Base-by-base conservation (phyloP, 2,888 invertebrate species). In the Pachydiplax longipennis region DNA sequence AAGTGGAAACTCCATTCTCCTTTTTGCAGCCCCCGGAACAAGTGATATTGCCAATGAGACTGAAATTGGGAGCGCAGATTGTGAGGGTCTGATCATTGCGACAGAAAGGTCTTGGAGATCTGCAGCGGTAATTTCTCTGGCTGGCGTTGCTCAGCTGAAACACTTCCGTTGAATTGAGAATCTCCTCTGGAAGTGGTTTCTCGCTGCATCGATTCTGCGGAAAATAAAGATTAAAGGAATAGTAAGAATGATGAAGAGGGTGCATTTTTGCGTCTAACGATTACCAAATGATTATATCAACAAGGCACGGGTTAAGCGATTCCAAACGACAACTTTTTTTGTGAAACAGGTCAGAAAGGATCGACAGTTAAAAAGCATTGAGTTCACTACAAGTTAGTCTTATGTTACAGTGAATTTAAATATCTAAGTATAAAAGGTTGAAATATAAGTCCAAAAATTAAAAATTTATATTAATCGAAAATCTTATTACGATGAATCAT, bases 51-150 rank as follows among this genome's bases (percentile, higher is more conserved):
- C 91, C 91, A 40, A 91, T 90, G 25, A 83, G 83, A n/a, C 48
- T 53, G 37, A 81, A 48, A 35, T 65, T 91, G 31, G 91, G 91
- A 1, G 80, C 91, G 91, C 91, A 91, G 53, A 91, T 58, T 2
- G 90, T 90, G 25, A 91, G 73, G 18, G 81, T 73, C 65, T 37
- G 53, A 35, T 65, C 83, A 1, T 65, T 37, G 40, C 53, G 37
- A 44, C 91, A 91, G 90, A 73, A 90, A 12, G 91, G 87, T 48
- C n/a, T 73, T 0, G 91, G 58, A 13, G 44, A 48, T 8, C 58
- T 37, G 80, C 90, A 81, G 61, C 44, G 80, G 40, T 58, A 25
- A 31, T 37, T 82, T n/a, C 37, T 61, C 22, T 53, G 83, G 73
- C 35, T 82, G 12, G 44, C 31, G 2, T 13, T 44, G 8, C 48